phyloP scores from a whole-genome alignment of 2,888 invertebrate genomes.

The Ischnus inquisitorius region DNA sequence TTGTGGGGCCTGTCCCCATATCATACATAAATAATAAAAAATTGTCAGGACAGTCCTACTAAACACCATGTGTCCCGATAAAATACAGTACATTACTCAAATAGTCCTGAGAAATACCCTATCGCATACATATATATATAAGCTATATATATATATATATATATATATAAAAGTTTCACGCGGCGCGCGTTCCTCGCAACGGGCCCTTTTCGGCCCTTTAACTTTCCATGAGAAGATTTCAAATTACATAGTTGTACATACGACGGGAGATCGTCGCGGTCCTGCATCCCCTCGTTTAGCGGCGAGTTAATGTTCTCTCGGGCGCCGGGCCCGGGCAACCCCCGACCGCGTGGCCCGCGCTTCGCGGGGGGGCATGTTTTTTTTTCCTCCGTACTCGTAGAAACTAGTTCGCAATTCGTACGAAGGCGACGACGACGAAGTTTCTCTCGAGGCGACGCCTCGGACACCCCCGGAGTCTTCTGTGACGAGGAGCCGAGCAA shows the following conservation, averaged over 20 bases:
- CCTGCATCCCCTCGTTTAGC: slow-evolving; percentile 7
- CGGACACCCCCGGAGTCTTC: slow-evolving; percentile 47
- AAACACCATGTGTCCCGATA: too few species aligned
- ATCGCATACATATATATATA: too few species aligned
- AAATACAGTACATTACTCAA: too few species aligned
- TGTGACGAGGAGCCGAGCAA: neutral
- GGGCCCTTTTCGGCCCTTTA: slow-evolving; percentile 63
- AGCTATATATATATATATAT: neutral
- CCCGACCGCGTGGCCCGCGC: slow-evolving; percentile 74
- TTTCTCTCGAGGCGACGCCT: neutral
- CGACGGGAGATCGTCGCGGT: slow-evolving; percentile 30
- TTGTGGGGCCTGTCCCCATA: too few species aligned
- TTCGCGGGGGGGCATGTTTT: slow-evolving; percentile 70
- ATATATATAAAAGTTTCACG: slow-evolving; percentile 51
- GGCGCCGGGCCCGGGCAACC: slow-evolving; percentile 67
- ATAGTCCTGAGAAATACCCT: too few species aligned
- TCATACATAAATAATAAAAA: too few species aligned
- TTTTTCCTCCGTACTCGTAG: slow-evolving; percentile 7
- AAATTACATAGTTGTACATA: slow-evolving; percentile 77
- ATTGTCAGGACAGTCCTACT: too few species aligned
- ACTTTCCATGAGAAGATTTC: slow-evolving; percentile 82
- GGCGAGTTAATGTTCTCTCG: slow-evolving; percentile 53
- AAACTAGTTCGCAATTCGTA: slow-evolving; percentile 42
- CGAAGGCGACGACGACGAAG: neutral
- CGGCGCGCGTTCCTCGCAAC: slow-evolving; percentile 20